phyloP scores from a whole-genome alignment of 1,140 invertebrate species.

The Anoplophora glabripennis region DNA sequence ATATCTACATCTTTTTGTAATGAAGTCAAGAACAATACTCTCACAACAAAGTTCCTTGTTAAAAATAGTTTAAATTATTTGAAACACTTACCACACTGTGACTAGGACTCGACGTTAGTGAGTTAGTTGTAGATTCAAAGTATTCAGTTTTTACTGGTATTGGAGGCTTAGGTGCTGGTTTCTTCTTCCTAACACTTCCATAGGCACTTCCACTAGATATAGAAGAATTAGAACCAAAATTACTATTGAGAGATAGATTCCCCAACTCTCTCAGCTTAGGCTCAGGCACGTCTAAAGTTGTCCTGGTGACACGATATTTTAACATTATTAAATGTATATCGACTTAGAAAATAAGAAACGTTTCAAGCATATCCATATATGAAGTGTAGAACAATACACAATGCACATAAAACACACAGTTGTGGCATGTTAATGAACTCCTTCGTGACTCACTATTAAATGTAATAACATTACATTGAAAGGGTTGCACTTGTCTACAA shows the following conservation, averaged over 20 bases:
- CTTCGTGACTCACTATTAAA: no score
- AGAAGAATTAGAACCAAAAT: slow-evolving; percentile 41
- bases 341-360: no score
- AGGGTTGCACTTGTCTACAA: no score
- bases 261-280: slow-evolving; percentile 36
- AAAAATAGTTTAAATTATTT: slow-evolving; percentile 1
- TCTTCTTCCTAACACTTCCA: slow-evolving; percentile 60
- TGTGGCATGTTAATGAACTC: no score
- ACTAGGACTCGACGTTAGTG: slow-evolving; percentile 44
- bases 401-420: background rate
- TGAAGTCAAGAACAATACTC: no score
- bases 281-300: slow-evolving; percentile 50
- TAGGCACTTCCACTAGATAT: slow-evolving; percentile 31
- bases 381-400: background rate
- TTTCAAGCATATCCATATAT: no score
- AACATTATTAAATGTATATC: slow-evolving; percentile 32
- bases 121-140: slow-evolving; percentile 30
- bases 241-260: slow-evolving; percentile 1
- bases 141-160: slow-evolving; percentile 42
- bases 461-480: no score
- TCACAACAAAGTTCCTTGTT: no score
- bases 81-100: slow-evolving; percentile 47
- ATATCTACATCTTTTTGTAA: no score
- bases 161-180: slow-evolving; percentile 67
- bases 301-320: slow-evolving; percentile 42